phyloP scores from a whole-genome alignment of 2,888 invertebrate species.

The Dynastes hyllus region DNA sequence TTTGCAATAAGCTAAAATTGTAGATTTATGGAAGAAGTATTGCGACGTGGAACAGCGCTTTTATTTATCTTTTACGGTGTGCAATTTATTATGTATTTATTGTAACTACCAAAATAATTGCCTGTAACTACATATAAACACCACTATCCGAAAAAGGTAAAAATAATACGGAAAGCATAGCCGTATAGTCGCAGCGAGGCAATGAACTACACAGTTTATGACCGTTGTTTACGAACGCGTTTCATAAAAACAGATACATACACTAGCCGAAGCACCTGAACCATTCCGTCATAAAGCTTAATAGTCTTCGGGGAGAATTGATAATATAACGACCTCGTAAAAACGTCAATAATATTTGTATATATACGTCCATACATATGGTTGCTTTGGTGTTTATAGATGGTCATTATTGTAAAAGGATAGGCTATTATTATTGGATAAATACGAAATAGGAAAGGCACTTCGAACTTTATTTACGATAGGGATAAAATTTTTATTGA shows the following conservation, averaged over 20 bases:
- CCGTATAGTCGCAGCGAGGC: conserved; percentile 22
- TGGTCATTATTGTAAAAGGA: conserved; percentile 45
- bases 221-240: conserved; percentile 63
- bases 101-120: conserved; percentile 20
- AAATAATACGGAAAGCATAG: conserved; percentile 30
- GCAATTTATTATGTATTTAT: conserved; percentile 1
- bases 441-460: conserved; percentile 38
- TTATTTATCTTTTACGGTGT: not conserved
- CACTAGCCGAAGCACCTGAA: conserved; percentile 63
- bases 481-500: conserved; percentile 38
- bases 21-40: too few relatives aligned
- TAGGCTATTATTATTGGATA: conserved; percentile 42
- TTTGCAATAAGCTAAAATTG: too few relatives aligned
- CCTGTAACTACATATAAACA: not conserved
- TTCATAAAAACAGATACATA: conserved; percentile 64
- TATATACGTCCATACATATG: conserved; percentile 39
- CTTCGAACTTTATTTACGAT: conserved; percentile 35
- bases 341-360: conserved; percentile 56
- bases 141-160: conserved; percentile 26
- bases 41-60: not conserved
- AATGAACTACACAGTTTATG: conserved; percentile 46
- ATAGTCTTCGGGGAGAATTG: conserved; percentile 67
- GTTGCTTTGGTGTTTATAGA: conserved; percentile 43
- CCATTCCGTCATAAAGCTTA: conserved; percentile 67
- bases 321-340: conserved; percentile 67